phyloP scores from a whole-genome alignment of 2,888 invertebrate genomes.

The Ochropacha duplaris region DNA sequence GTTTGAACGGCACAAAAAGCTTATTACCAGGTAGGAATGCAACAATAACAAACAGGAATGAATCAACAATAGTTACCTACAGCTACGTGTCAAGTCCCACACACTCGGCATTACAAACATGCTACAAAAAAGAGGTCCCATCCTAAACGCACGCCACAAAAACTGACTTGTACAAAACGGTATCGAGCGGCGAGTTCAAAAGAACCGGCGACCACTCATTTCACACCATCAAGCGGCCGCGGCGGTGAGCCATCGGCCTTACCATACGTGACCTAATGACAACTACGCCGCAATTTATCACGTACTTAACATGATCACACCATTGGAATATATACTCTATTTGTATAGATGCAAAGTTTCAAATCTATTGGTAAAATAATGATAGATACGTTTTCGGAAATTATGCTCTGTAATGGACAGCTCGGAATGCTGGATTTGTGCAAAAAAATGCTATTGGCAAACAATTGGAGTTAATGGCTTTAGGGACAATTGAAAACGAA shows the following conservation, averaged over 20 bases:
- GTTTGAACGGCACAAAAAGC: constrained; percentile 23
- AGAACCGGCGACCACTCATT: constrained; percentile 64
- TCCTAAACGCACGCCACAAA: constrained; percentile 76
- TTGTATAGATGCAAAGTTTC: constrained; percentile 14
- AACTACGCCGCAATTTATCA: constrained; percentile 40
- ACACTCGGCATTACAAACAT: constrained; percentile 81
- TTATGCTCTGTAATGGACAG: constrained; percentile 38
- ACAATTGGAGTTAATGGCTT: constrained; percentile 52
- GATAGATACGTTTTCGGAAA: constrained; percentile 21
- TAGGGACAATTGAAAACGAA: constrained; percentile 12
- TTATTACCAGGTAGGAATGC: constrained; percentile 48
- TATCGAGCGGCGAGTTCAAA: constrained; percentile 73
- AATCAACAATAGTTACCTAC: constrained; percentile 78
- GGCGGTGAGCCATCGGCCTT: constrained; percentile 44
- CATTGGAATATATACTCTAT: constrained; percentile 37
- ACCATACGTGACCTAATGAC: constrained; percentile 75
- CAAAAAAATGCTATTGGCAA: constrained; percentile 54
- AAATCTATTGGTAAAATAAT: constrained; percentile 4
- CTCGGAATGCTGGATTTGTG: constrained; percentile 48
- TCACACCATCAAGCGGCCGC: constrained; percentile 71
- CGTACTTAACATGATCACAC: constrained; percentile 23
- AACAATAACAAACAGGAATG: constrained; percentile 73
- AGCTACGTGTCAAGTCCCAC: constrained; percentile 81
- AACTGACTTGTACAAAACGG: constrained; percentile 72
- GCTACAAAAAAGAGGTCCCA: constrained; percentile 74